Conservation (phyloP, 1,140 invertebrate genomes). For the Drosophila gunungcola region DNA sequence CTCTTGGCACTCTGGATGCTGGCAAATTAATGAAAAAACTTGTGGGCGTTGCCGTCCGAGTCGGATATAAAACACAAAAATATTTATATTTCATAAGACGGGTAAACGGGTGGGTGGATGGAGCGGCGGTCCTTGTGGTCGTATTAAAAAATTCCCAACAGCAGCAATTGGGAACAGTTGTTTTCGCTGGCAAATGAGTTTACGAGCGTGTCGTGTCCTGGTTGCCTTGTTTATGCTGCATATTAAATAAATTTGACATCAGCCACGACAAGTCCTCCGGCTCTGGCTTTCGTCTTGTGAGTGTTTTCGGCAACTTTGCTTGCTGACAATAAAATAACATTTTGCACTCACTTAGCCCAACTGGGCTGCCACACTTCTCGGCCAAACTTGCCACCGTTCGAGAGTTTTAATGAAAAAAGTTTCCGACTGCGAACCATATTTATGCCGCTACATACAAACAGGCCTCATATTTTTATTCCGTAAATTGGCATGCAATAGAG, state of each 20-base stretch:
- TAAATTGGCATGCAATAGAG: conserved; percentile 68
- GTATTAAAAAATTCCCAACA: conserved; percentile 70
- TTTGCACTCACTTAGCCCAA: conserved; percentile 81
- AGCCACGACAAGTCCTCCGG: conserved; percentile 50
- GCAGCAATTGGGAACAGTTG: conserved; percentile 45
- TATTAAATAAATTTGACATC: conserved; percentile 79
- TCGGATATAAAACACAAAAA: conserved; percentile 50
- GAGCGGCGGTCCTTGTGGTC: conserved; percentile 74
- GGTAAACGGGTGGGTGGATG: background rate
- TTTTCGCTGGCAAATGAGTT: conserved; percentile 67
- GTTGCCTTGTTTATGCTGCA: conserved; percentile 75
- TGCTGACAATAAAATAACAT: conserved; percentile 83
- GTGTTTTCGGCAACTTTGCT: conserved; percentile 65
- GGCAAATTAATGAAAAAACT: conserved; percentile 79
- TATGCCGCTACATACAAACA: conserved; percentile 11
- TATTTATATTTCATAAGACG: conserved; percentile 61
- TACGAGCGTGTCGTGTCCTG: conserved; percentile 75
- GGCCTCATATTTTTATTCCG: conserved; percentile 35
- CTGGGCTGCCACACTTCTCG: conserved; percentile 45
- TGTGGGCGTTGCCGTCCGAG: conserved; percentile 52
- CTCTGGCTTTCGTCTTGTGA: conserved; percentile 27
- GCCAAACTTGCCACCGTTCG: conserved; percentile 6
- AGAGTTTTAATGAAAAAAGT: conserved; percentile 82
- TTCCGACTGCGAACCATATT: conserved; percentile 42
- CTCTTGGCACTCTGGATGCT: conserved; percentile 7